Base-by-base conservation (phyloP, 2,888 invertebrate species). In the Pecten maximus region DNA sequence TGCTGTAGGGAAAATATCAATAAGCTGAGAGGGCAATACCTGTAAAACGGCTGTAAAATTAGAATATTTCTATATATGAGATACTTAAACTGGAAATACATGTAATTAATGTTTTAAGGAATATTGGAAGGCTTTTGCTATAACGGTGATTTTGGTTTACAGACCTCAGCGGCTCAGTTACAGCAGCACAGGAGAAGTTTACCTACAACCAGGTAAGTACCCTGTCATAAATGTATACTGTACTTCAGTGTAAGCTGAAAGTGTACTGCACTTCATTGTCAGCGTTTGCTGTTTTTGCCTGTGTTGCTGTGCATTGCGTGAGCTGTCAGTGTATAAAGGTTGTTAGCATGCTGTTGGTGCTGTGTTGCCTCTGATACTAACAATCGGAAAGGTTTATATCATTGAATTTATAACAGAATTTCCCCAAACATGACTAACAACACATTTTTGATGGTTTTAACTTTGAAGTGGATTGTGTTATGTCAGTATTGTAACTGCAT, bases 151-250 rank as follows among this genome's bases (percentile, higher is more conserved):
- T 74, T 74, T 74, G 54, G 74, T 74, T 74, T 74, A 10, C 74
- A 74, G 74, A 74, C 74, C 15, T 60, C 74, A 50, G 90, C 88
- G 88, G 90, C 90, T 44, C 89, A 89, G 54, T n/a, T 89, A n/a
- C 88, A 88, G 28, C 94, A 95, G 19, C 94, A 95, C 90, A 92
- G 95, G 90, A 92, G 94, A 89, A 95, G 95, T 90, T 89, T 95
- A 50, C 95, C 95, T 10, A 93, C 93, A 44, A 91, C 94, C 28
- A 94, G 94, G 95, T 95, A 91, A 89, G 94, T 92, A 48, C 35
- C 0, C 4, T 39, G 2, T 0, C n/a, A 15, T 44, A 12, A 10
- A 23, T 40, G 15, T 40, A 40, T 40, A 39, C 86, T 86, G 48
- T 4, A 40, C 28, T 19, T 35, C 40, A 44, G 23, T 35, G 35